Evolutionary conservation across 2,888 invertebrate genomes (phyloP).

Genomic region (Eurois occulta): DNA sequence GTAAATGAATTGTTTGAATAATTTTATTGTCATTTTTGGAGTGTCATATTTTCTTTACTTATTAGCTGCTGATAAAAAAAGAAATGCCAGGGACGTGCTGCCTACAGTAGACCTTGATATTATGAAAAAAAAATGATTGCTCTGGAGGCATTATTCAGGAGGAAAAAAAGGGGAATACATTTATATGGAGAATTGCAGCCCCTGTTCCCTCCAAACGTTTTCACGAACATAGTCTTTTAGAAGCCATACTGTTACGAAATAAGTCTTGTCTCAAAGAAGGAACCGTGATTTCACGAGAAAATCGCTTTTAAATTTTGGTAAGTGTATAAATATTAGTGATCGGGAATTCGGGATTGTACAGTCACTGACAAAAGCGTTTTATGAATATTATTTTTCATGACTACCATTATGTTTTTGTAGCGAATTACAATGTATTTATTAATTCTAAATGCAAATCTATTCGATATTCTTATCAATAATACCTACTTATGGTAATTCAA

Average conservation of each 20-base stretch:
- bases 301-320: background rate
- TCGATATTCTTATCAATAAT: background rate
- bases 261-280: background rate
- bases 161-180: no score
- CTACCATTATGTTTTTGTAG: conserved; percentile 4
- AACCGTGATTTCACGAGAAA: background rate
- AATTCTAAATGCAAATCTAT: background rate
- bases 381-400: background rate
- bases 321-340: background rate
- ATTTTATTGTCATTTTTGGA: no score
- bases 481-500: background rate
- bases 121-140: no score
- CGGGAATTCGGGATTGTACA: background rate
- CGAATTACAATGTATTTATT: background rate
- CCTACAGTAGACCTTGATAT: no score
- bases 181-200: no score
- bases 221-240: background rate
- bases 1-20: no score
- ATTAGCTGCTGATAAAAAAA: no score
- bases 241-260: background rate
- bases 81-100: no score
- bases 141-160: no score
- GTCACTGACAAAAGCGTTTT: conserved; percentile 4
- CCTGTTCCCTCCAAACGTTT: background rate
- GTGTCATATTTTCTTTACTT: no score